Percentiles rank a stretch among this genome's conserved stretches.
These are phyloP conservation scores for Agonopterix alstromeriana DNA, from an alignment of 2,888 invertebrate species.

Conservation along the genomic window DNA sequence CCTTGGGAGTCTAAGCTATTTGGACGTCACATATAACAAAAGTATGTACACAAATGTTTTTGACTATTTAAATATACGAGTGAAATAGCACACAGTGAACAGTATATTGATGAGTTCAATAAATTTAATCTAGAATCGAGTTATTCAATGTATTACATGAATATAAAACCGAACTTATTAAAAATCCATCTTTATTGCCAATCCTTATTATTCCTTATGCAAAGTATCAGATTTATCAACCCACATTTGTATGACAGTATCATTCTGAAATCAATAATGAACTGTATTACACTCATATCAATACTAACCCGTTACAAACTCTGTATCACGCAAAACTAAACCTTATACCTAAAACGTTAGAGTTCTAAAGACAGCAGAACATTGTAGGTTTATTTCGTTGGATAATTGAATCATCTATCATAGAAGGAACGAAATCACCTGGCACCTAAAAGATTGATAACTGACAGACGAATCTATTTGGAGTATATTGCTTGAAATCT, in stretches of 20 bases:
- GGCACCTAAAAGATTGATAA: constrained; percentile 22
- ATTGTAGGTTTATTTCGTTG: constrained; percentile 14
- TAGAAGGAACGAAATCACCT: constrained; percentile 16
- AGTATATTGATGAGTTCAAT: no score
- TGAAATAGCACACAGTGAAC: no score
- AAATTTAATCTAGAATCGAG: no score
- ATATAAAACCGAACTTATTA: no score
- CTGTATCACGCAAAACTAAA: constrained; percentile 10
- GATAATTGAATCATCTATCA: constrained; percentile 34
- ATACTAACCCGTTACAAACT: not conserved
- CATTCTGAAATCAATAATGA: constrained; percentile 21
- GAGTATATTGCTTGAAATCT: constrained; percentile 1
- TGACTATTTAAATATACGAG: no score
- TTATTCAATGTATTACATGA: no score
- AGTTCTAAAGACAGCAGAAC: not conserved
- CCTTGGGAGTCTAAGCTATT: no score
- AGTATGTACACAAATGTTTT: no score
- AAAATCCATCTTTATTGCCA: no score
- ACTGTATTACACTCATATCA: constrained; percentile 13
- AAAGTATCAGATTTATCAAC: constrained; percentile 2
- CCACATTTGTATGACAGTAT: constrained; percentile 16
- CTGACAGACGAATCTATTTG: constrained; percentile 16
- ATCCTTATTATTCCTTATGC: no score
- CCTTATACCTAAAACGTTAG: constrained; percentile 3
- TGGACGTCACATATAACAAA: no score